Base-by-base conservation (phyloP, 2,888 invertebrate species). In the Ceriagrion tenellum region DNA sequence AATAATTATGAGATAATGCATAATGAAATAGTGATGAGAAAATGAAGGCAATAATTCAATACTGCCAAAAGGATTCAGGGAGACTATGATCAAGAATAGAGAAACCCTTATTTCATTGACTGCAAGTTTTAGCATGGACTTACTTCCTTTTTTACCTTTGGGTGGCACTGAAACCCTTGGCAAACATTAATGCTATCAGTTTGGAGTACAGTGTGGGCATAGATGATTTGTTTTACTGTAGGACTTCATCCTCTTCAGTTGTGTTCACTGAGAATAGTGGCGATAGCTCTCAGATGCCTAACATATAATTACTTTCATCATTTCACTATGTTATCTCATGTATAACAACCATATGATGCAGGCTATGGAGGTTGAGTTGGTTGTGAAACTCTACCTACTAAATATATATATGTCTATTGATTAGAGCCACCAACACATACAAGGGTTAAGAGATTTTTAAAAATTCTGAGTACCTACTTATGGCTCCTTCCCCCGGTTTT, bases 391-490 rank as follows among this genome's bases (percentile, higher is more conserved):
- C 6, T 59, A 20, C 16, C 59, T 59, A 59, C 59, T 47, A 47
- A 47, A 47, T 47, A 47, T 4, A 47, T 4, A 47, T 47, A 47
- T 4, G 47, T 47, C 8, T 59, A 59, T 59, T 16, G 16, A 59
- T 59, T 59, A 59, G 16, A 59, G 96, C 96, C 96, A 96, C 96
- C 96, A 47, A 96, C 96, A 97, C 96, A 97, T 97, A 96, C 81
- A 35, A 35, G 81, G 81, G 30, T 35, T 69, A 26, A 35, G 30
- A 81, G 35, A 35, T 1, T 26, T 69, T n/a, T 69, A 4, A 6
- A 69, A 30, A 35, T 35, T 16, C 35, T 35, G 81, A 35, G 81
- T 26, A 35, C 30, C 35, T 81, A 35, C 30, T 81, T 81, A 35
- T 16, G 13, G 74, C 13, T 8, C 30, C 8, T 16, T 81, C 35